A percentile compares a stretch with the other conserved stretches of the same genome.
Evolutionary conservation across 1,140 invertebrate genomes (phyloP).

Genomic region (Lepidurus apus): DNA sequence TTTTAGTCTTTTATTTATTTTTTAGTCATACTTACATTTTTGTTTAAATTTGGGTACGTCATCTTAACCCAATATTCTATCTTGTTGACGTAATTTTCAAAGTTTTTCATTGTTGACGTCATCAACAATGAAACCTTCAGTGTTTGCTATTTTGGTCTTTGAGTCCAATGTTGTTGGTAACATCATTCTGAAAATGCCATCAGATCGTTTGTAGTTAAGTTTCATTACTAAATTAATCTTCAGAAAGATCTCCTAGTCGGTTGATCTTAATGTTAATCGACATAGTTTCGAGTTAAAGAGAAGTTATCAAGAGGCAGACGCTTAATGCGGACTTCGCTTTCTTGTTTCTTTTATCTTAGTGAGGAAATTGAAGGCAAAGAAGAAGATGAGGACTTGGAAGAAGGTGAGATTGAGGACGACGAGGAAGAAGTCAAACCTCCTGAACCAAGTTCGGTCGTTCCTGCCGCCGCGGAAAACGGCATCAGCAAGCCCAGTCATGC

Average conservation of each 20-base stretch:
- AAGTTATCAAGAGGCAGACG: neutral
- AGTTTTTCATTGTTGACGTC: too few relatives aligned
- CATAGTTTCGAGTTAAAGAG: neutral
- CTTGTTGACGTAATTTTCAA: too few relatives aligned
- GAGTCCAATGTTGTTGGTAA: too few relatives aligned
- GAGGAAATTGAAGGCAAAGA: constrained; percentile 25
- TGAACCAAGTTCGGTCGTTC: constrained; percentile 5
- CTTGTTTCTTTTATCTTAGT: neutral
- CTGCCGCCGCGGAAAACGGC: constrained; percentile 25
- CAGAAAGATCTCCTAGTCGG: neutral
- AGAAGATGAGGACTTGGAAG: constrained; percentile 39
- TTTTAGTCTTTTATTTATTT: too few relatives aligned
- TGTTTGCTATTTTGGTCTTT: too few relatives aligned
- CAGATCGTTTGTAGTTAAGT: too few relatives aligned
- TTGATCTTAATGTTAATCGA: neutral
- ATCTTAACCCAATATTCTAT: too few relatives aligned
- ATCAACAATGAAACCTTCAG: too few relatives aligned
- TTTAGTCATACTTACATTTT: too few relatives aligned
- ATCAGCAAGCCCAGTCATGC: constrained; percentile 22
- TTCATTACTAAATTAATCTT: too few relatives aligned
- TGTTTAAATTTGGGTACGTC: too few relatives aligned
- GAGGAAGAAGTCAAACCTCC: constrained; percentile 34
- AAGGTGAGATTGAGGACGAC: constrained; percentile 40
- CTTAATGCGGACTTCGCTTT: neutral
- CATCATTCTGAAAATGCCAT: too few relatives aligned